Evolutionary conservation across 2,113 vertebrate genomes (phyloP).

Genomic region (Leptobrachium ailaonicum): DNA sequence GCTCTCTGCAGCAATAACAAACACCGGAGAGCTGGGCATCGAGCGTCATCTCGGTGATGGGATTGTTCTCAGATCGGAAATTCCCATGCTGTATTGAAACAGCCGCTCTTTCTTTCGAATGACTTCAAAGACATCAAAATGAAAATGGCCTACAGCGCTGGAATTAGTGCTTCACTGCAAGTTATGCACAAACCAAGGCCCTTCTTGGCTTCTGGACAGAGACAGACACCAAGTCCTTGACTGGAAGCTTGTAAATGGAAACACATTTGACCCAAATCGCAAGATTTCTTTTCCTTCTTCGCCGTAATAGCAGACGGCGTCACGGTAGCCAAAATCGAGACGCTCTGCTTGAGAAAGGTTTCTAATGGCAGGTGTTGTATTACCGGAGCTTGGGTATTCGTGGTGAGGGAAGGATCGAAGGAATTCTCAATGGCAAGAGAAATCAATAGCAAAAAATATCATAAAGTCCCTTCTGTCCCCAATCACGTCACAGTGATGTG

Average conservation of each 20-base stretch:
- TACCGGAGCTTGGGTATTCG: too few species aligned
- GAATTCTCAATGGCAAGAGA: too few species aligned
- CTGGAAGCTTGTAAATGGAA: not conserved
- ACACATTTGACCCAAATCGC: not conserved
- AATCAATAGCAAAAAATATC: too few species aligned
- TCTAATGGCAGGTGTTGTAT: too few species aligned
- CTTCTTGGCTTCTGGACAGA: not conserved
- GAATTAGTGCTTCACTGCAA: slow-evolving; percentile 20
- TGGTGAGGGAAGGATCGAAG: too few species aligned
- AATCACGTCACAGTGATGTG: too few species aligned
- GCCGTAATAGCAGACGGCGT: too few species aligned
- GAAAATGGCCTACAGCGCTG: slow-evolving; percentile 30
- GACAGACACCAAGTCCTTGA: not conserved
- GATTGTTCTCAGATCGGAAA: slow-evolving; percentile 10
- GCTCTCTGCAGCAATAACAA: slow-evolving; percentile 10
- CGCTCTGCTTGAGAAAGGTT: too few species aligned
- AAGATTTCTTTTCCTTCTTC: too few species aligned
- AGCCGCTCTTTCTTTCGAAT: not conserved
- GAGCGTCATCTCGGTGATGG: not conserved
- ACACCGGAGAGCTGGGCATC: not conserved
- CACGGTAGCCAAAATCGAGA: too few species aligned
- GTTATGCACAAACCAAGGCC: slow-evolving; percentile 14
- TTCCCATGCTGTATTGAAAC: slow-evolving; percentile 29
- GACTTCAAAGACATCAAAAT: slow-evolving; percentile 33
- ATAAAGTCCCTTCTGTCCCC: too few species aligned